These are phyloP conservation scores for Aptenodytes forsteri DNA, from an alignment of 2,113 vertebrate species.

Conservation along the genomic window DNA sequence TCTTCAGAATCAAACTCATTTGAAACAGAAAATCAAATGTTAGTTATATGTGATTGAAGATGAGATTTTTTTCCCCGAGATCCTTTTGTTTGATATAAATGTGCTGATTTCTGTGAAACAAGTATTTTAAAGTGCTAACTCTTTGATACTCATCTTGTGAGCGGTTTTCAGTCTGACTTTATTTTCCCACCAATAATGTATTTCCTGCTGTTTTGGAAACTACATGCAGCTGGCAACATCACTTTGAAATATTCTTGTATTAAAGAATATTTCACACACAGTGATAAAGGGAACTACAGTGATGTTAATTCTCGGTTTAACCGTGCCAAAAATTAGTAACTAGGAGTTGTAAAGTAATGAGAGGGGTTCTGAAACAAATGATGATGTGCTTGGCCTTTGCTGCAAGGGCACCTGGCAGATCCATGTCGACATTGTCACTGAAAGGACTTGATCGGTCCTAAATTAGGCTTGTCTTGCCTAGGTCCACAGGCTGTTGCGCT, in stretches of 20 bases:
- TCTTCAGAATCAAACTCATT: neutral
- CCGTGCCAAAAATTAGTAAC: constrained; percentile 17
- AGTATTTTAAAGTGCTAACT: neutral
- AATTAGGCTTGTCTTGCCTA: neutral
- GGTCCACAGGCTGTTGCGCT: neutral
- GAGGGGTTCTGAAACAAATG: neutral
- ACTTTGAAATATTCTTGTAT: constrained; percentile 43
- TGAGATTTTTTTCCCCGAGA: neutral
- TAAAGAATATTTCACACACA: neutral
- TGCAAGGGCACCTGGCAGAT: neutral
- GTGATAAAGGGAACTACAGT: constrained; percentile 25
- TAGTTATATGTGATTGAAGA: neutral
- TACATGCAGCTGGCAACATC: constrained; percentile 36
- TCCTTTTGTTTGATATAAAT: neutral
- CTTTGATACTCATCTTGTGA: constrained; percentile 20
- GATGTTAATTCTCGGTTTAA: constrained; percentile 41
- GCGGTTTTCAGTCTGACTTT: constrained; percentile 33
- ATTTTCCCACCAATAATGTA: constrained; percentile 25
- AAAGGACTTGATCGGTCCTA: neutral
- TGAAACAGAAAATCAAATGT: neutral
- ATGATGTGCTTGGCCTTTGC: constrained; percentile 23
- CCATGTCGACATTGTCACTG: neutral
- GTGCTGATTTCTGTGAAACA: constrained; percentile 1
- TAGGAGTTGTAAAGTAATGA: neutral
- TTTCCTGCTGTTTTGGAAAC: constrained; percentile 52